phyloP scores from a whole-genome alignment of 2,113 vertebrate species.

The Hucho hucho region DNA sequence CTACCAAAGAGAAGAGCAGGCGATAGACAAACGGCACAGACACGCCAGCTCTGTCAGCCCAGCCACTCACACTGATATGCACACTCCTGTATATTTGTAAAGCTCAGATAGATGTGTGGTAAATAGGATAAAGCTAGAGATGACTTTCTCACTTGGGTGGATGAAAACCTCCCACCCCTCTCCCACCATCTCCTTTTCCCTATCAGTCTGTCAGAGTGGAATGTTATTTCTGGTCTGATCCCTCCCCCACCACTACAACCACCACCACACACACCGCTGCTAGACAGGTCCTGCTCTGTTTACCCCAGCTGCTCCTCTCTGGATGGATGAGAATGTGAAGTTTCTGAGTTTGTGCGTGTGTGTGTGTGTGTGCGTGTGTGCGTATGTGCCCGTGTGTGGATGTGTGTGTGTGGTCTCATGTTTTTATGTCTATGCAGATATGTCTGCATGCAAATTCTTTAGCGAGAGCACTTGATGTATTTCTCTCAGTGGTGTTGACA shows the following conservation, averaged over 20 bases:
- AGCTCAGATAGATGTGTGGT: conserved; percentile 61
- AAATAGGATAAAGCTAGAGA: conserved; percentile 45
- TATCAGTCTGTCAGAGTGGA: conserved; percentile 27
- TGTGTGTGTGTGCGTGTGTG: not conserved
- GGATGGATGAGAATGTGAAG: not conserved
- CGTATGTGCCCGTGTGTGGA: not conserved
- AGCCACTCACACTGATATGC: conserved; percentile 42
- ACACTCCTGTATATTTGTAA: conserved; percentile 56
- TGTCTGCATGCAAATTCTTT: not conserved
- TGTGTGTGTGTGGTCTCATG: not conserved
- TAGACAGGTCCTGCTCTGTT: conserved; percentile 37
- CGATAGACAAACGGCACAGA: conserved; percentile 2
- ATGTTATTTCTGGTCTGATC: conserved; percentile 40
- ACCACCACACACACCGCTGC: not conserved
- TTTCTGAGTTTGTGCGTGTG: not conserved
- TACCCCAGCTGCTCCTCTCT: conserved; percentile 30
- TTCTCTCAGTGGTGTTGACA: not conserved
- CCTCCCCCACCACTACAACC: no score
- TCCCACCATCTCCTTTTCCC: conserved; percentile 6
- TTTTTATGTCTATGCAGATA: no score
- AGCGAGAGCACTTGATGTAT: not conserved
- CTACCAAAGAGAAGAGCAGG: conserved; percentile 65
- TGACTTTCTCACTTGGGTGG: not conserved
- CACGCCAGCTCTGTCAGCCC: conserved; percentile 56
- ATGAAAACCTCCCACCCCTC: not conserved